These are phyloP conservation scores for Thalpophila matura DNA, from an alignment of 2,888 invertebrate species.

Conservation along the genomic window DNA sequence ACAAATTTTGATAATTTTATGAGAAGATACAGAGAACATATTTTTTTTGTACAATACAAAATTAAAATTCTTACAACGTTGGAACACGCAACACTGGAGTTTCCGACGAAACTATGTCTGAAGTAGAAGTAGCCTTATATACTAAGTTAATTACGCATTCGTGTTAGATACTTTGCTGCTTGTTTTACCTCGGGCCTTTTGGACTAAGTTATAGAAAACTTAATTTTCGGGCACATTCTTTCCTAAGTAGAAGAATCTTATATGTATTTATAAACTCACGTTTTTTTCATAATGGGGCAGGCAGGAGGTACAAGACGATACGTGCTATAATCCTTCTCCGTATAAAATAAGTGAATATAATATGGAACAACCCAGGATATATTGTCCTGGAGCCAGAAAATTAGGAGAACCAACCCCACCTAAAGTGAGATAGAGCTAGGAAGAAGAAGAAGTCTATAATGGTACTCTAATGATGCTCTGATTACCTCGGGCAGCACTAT, in stretches of 20 bases:
- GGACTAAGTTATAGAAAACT: background rate
- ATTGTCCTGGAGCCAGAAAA: no score
- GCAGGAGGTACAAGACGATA: no score
- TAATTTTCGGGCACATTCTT: slow-evolving; percentile 9
- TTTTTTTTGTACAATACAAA: background rate
- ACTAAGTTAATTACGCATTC: slow-evolving; percentile 39
- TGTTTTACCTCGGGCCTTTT: slow-evolving; percentile 12
- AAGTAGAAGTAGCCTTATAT: slow-evolving; percentile 16
- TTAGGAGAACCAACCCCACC: no score
- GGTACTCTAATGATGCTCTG: no score
- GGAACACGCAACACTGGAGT: slow-evolving; percentile 11
- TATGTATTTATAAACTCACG: no score
- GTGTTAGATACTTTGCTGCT: slow-evolving; percentile 22
- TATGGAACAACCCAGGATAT: no score
- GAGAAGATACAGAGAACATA: background rate
- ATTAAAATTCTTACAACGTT: slow-evolving; percentile 17
- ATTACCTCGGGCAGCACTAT: no score
- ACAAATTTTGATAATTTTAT: slow-evolving; percentile 9
- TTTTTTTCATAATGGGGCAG: no score
- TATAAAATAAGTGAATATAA: no score
- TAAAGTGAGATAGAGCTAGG: no score
- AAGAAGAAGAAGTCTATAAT: no score
- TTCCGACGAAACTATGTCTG: slow-evolving; percentile 12
- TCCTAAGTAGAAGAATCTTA: background rate
- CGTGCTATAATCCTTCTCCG: no score